Percentiles rank a stretch among this genome's conserved stretches.
Evolutionary conservation across 2,113 vertebrate species (phyloP).

Genomic region (Marcusenius ussheri): DNA sequence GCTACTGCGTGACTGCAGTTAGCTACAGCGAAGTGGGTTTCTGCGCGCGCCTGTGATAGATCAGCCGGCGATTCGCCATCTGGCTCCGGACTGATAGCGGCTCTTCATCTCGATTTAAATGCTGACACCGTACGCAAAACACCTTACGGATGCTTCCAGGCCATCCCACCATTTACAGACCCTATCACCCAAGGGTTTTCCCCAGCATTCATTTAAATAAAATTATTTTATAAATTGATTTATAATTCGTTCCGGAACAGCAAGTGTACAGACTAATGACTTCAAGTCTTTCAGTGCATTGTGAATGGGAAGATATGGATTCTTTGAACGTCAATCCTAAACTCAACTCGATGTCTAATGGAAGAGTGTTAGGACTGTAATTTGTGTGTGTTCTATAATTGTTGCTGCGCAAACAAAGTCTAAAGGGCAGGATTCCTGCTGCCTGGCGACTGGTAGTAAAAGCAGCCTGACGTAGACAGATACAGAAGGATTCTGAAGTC

Average conservation of each 20-base stretch:
- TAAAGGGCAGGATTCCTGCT: neutral
- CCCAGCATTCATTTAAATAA: neutral
- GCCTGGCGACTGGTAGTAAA: neutral
- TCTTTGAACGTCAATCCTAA: neutral
- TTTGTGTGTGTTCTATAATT: neutral
- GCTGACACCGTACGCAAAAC: neutral
- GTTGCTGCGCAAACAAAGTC: neutral
- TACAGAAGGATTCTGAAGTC: neutral
- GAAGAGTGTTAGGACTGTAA: neutral
- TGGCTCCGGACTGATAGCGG: neutral
- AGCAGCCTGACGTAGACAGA: neutral
- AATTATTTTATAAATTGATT: neutral
- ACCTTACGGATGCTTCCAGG: neutral
- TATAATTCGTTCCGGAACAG: neutral
- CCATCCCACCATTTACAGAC: neutral
- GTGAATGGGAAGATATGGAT: neutral
- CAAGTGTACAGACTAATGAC: neutral
- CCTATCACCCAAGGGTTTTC: neutral
- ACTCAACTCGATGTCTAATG: neutral
- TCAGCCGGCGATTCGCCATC: slow-evolving; percentile 1
- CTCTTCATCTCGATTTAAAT: slow-evolving; percentile 2
- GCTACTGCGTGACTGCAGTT: neutral
- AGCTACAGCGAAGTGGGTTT: neutral
- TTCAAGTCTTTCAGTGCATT: neutral
- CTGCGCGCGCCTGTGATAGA: neutral